Evolutionary conservation across 2,888 invertebrate genomes (phyloP).

Genomic region (Leucophenga montana): DNA sequence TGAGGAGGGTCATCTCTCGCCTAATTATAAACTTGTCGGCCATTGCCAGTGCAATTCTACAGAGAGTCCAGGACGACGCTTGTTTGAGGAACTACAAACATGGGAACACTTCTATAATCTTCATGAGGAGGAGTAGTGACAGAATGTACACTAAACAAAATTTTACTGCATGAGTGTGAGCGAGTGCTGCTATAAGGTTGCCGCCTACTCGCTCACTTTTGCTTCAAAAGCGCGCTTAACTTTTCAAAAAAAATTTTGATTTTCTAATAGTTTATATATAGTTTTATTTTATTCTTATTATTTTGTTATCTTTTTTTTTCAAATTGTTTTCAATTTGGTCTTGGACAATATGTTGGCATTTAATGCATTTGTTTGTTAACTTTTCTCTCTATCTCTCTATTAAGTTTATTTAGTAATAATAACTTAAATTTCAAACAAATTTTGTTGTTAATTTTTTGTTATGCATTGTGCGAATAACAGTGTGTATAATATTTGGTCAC

Average conservation of each 20-base stretch:
- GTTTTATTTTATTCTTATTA: no score
- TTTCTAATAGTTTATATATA: no score
- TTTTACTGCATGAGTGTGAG: not conserved
- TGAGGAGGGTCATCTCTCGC: constrained; percentile 72
- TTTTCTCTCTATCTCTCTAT: no score
- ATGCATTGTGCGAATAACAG: no score
- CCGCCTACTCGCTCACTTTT: not conserved
- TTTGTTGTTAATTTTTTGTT: no score
- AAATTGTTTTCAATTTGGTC: not conserved
- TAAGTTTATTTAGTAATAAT: no score
- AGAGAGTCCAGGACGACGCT: constrained; percentile 75
- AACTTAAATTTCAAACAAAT: no score
- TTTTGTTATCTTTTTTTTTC: not conserved
- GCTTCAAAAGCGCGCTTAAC: no score
- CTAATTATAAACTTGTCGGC: constrained; percentile 74
- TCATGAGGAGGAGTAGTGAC: constrained; percentile 44
- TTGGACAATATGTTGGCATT: not conserved
- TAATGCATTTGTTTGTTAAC: constrained; percentile 3
- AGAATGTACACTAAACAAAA: not conserved
- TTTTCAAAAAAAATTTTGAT: no score
- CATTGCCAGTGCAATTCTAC: constrained; percentile 75
- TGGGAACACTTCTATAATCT: constrained; percentile 74
- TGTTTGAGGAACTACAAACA: constrained; percentile 75
- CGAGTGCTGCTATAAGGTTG: not conserved
- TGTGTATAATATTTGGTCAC: no score